Evolutionary conservation across 2,113 vertebrate genomes (phyloP).

Genomic region (Piprites chloris): DNA sequence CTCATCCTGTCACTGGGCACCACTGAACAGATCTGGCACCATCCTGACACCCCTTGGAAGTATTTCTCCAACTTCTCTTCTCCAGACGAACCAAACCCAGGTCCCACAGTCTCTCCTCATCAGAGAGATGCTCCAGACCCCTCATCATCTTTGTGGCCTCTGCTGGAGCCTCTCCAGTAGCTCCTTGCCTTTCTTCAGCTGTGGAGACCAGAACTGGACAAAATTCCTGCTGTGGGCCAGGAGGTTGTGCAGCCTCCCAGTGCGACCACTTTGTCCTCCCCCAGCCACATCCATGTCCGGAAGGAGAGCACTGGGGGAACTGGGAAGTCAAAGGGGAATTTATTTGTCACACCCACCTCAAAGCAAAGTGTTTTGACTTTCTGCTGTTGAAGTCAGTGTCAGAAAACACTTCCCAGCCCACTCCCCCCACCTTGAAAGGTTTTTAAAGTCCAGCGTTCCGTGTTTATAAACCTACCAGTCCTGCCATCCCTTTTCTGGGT

Average conservation of each 20-base stretch:
- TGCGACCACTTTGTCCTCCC: background rate
- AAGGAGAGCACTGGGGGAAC: background rate
- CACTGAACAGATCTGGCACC: background rate
- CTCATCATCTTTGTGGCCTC: background rate
- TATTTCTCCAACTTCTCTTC: background rate
- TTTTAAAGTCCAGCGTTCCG: background rate
- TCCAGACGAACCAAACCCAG: background rate
- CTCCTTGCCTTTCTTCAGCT: rapidly evolving
- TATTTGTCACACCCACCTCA: rapidly evolving
- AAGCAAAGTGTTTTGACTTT: background rate
- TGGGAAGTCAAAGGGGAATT: background rate
- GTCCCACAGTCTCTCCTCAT: background rate
- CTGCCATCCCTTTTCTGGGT: slow-evolving; percentile 55
- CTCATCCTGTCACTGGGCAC: background rate
- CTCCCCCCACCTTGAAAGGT: background rate
- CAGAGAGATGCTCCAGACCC: background rate
- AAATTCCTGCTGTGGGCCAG: background rate
- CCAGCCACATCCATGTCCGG: background rate
- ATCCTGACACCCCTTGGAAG: background rate
- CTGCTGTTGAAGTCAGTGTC: background rate
- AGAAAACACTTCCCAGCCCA: background rate
- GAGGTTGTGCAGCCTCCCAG: background rate
- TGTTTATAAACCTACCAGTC: background rate
- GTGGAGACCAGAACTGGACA: background rate
- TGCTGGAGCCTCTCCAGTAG: background rate